Conservation (phyloP, 1,140 invertebrate species). For the Palaemon carinicauda region DNA sequence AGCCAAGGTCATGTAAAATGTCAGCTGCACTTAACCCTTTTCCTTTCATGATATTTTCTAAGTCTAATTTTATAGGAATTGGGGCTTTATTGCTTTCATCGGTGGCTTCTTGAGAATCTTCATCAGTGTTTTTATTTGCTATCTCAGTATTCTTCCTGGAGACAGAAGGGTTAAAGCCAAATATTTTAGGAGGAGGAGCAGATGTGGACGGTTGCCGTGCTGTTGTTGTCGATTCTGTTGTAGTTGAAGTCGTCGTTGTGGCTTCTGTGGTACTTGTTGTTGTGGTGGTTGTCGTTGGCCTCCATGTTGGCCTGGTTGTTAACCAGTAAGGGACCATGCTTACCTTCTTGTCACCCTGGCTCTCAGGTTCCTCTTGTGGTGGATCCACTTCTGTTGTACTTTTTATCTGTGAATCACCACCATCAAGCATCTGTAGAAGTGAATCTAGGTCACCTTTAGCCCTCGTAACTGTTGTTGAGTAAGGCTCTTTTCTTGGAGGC, state of each 20-base stretch:
- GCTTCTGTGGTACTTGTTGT: slow-evolving; percentile 8
- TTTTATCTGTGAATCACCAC: background rate
- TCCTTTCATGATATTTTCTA: slow-evolving; percentile 24
- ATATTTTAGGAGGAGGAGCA: slow-evolving; percentile 24
- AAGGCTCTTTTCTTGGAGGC: slow-evolving; percentile 31
- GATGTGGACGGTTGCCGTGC: slow-evolving; percentile 8
- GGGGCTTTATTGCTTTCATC: background rate
- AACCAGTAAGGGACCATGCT: slow-evolving; percentile 15
- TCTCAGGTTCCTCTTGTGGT: background rate
- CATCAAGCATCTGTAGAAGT: slow-evolving; percentile 30
- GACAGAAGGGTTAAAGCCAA: slow-evolving; percentile 21
- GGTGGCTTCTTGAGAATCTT: background rate
- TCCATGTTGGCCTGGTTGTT: slow-evolving; percentile 25
- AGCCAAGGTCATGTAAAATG: slow-evolving; percentile 39
- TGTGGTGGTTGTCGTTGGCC: slow-evolving; percentile 12
- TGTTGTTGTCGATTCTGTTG: slow-evolving; percentile 16
- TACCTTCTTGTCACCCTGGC: background rate
- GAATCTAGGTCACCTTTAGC: slow-evolving; percentile 28
- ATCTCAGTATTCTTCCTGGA: background rate
- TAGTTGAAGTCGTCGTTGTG: background rate
- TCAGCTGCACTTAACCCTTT: slow-evolving; percentile 35
- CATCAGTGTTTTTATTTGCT: background rate
- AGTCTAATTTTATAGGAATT: slow-evolving; percentile 38
- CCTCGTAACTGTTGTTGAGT: slow-evolving; percentile 43
- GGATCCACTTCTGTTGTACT: background rate